Evolutionary conservation across 2,113 vertebrate species (phyloP).

Genomic region (Climacteris rufus): DNA sequence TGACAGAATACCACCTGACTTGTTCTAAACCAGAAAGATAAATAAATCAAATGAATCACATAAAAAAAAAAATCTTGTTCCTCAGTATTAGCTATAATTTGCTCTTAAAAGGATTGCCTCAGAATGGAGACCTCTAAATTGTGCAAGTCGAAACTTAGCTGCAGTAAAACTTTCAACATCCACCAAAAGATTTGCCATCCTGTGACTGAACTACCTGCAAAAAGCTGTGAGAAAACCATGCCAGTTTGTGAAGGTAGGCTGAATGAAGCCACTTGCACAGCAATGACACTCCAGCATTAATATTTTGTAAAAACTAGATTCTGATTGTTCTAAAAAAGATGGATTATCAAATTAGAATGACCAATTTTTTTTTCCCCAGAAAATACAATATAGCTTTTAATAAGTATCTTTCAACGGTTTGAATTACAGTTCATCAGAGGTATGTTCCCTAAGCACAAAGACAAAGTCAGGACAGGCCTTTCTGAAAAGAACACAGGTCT

Average conservation of each 20-base stretch:
- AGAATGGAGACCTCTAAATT: not conserved
- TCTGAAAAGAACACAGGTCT: not conserved
- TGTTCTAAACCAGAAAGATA: not conserved
- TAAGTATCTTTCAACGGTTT: not conserved
- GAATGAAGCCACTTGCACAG: not conserved
- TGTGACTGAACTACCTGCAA: not conserved
- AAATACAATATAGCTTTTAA: not conserved
- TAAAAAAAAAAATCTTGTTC: not conserved
- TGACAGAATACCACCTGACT: not conserved
- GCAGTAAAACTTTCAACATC: not conserved
- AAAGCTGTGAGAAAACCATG: not conserved
- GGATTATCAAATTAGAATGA: not conserved
- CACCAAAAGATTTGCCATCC: not conserved
- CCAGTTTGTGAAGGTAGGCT: not conserved
- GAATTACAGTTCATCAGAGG: not conserved
- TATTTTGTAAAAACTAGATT: not conserved
- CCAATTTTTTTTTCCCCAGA: rapidly evolving
- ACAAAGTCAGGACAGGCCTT: not conserved
- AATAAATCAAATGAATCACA: not conserved
- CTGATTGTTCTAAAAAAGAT: not conserved
- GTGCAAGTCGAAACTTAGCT: not conserved
- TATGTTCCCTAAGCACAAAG: not conserved
- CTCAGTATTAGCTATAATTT: not conserved
- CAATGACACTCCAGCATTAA: not conserved
- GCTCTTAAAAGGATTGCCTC: not conserved